Base-by-base conservation (phyloP, 92 coral and sea anemone species). In the Palythoa grandiflora region DNA sequence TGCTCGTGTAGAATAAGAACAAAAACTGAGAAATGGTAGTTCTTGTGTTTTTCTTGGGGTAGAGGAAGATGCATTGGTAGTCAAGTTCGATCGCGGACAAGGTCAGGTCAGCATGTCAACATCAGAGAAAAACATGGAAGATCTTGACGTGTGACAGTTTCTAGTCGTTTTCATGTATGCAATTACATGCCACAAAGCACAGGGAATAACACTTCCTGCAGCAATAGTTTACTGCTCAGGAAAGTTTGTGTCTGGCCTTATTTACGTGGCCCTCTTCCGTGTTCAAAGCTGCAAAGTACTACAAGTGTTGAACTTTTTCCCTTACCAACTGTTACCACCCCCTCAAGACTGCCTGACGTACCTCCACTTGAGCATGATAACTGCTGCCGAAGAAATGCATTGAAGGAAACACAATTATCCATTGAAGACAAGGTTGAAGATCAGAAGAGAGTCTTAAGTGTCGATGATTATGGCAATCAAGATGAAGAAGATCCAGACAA, bases 101-200 rank as follows among this genome's bases (percentile, higher is more conserved):
- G 47, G 47, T 40, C 3, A 40, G 3, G 28, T 28, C 28, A 28
- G 28, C 28, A 28, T 28, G 6, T 40, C 6, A 5, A 40, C 28
- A 28, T 28, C 28, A 40, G 47, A 87, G 86, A 13, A 87, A 89
- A 20, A 92, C 90, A 0, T 92, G 92, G 94, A 38, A 63, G 55
- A 85, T 83, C 9, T 50, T 21, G 1, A 63, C 83, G 1, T 47
- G 88, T n/a, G 76, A 61, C 95, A 92, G 78, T n/a, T 47, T 65
- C 91, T 93, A 9, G 44, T 89, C 1, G 55, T 76, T 2, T 80
- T 87, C 40, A 78, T 72, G 83, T 92, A 77, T 68, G 93, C 91
- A 6, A 79, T 77, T 20, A 92, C 94, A 13, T 86, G 75, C 48
- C 91, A 89, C 79, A 89, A 83, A 75, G 16, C 91, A 13, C 88